Base-by-base conservation (phyloP, 2,797 vertebrate species). In the Florisuga fusca region DNA sequence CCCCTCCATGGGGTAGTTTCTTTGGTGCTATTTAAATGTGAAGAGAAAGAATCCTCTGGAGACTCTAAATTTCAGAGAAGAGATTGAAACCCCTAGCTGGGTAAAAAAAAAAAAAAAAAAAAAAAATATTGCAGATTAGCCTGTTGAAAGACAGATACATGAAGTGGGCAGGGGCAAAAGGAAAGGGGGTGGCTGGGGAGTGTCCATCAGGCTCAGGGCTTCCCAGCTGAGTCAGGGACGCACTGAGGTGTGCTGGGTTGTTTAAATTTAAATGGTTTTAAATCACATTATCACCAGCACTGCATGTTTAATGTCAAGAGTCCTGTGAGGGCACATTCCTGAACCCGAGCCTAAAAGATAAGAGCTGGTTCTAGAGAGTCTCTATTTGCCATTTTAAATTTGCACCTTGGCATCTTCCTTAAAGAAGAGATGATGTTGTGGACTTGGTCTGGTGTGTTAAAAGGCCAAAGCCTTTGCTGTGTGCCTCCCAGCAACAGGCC, bases 271-370 rank as follows among this genome's bases (percentile, higher is more conserved):
- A 64, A 51, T 9, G 68, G 9, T n/a, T 46, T 73, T 27, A 63
- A 90, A 80, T 84, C 13, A 0, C 73, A 18, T 73, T 29, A 55
- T 57, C 19, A 10, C 58, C 91, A 75, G 79, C 10, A 1, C 51
- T 38, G 74, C 26, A 6, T 89, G 94, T 61, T 82, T 85, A 61
- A 83, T 83, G 87, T 87, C 73, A 63, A 63, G 71, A 61, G 90
- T 59, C 88, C 64, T 94, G 72, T 19, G 41, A 83, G 84, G 78
- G 84, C 90, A 76, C 94, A 89, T 94, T 96, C 93, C 87, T 93
- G 87, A 88, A 59, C 62, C 22, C 2, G 2, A 93, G 94, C 76
- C 83, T 66, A 31, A 45, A 75, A 84, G 87, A 93, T 91, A 95
- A 89, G 92, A 66, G n/a, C 69, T 81, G 82, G 38, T 13, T 76